Evolutionary conservation across 2,888 invertebrate genomes (phyloP), one percentile per base, ranked within the genome.

Genomic region (Tetheella fluctuosa): DNA sequence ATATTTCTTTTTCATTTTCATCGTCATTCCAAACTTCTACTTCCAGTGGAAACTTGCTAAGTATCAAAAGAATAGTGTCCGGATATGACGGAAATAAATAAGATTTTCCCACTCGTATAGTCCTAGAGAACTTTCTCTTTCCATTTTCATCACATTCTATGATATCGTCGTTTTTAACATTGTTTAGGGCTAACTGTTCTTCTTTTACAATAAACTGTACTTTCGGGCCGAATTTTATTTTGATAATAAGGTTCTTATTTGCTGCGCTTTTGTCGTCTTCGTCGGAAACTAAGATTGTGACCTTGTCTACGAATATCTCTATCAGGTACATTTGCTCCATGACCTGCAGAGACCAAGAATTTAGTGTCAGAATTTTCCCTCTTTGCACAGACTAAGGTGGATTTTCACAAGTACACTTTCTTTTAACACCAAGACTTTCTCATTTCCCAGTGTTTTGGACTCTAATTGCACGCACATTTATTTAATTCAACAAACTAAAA

Each of bases 271-370:
- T 70, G 72, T 83, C 73, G 64, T 88, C 79, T 64, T 81, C 76
- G 28, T 81, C 77, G n/a, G 77, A 62, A 67, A 78, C 70, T 76
- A 84, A 86, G 83, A 94, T 76, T 61, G 85, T 84, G 65, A 94
- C 90, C 83, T 90, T 92, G 80, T 94, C 92, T 73, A 94, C 82
- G 74, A 94, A 89, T 80, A 94, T 90, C 83, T 94, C 94, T 71
- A 94, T 68, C 82, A 94, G 79, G 86, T 93, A 94, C 77, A 94
- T 83, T 88, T 93, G 93, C 86, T 94, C 93, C 91, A 93, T 93
- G 85, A 91, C 86, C 92, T 93, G 92, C 76, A 73, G 84, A 89
- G 80, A 84, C 83, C 80, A 90, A 90, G 76, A 81, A 70, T 78
- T 83, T 83, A 55, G 73, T 81, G 80, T 90, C 83, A 89, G 84